Percentiles rank a stretch among this genome's conserved stretches.
These are phyloP conservation scores for Sorex fumeus DNA, from an alignment of 2,113 vertebrate species.

Conservation along the genomic window DNA sequence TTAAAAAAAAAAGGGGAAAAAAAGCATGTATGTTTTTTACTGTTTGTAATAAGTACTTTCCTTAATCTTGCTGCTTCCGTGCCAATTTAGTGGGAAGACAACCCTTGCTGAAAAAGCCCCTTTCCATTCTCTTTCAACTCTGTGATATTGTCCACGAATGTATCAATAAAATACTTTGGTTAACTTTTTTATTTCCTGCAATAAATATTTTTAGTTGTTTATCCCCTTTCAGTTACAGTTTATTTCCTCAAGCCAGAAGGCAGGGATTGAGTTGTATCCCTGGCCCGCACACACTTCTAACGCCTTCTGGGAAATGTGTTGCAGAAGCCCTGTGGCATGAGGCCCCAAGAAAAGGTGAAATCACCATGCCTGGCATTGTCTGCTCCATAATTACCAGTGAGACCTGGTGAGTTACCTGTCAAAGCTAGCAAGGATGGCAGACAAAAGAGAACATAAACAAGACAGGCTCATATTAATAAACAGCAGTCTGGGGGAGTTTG, in stretches of 20 bases:
- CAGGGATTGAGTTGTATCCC: not conserved
- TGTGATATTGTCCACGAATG: constrained; percentile 94
- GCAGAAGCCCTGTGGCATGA: not conserved
- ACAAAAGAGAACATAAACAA: not conserved
- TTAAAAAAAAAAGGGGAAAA: constrained; percentile 60
- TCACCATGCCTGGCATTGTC: not conserved
- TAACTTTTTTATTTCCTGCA: constrained; percentile 92
- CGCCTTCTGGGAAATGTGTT: not conserved
- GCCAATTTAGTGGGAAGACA: constrained; percentile 91
- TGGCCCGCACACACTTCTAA: too few species aligned
- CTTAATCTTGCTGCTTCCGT: constrained; percentile 94
- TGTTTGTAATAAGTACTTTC: constrained; percentile 94
- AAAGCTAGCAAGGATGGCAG: not conserved
- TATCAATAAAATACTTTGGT: constrained; percentile 94
- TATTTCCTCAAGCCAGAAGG: not conserved
- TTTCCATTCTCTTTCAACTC: constrained; percentile 89
- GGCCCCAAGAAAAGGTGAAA: not conserved
- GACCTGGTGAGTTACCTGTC: not conserved
- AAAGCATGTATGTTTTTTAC: constrained; percentile 94
- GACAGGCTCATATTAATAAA: not conserved
- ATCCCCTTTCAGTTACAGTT: constrained; percentile 75
- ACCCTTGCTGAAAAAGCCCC: constrained; percentile 87
- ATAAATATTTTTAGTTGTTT: constrained; percentile 85
- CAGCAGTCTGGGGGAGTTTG: not conserved
- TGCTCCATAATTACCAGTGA: not conserved